phyloP scores from a whole-genome alignment of 2,888 invertebrate genomes.

The Baccha elongata region DNA sequence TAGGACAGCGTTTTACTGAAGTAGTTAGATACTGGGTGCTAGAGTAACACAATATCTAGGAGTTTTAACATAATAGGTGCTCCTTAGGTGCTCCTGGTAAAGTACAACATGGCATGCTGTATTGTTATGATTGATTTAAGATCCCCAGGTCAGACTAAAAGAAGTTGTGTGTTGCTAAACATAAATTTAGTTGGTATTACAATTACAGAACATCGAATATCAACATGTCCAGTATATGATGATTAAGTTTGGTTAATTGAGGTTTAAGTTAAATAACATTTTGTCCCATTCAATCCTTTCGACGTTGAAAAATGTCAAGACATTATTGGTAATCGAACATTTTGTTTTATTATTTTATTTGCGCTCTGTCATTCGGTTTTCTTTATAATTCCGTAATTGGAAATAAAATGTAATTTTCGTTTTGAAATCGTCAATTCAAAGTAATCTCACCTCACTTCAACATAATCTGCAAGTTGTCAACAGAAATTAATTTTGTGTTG shows the following conservation, averaged over 20 bases:
- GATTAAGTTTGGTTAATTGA: not conserved
- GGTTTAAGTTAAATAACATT: too few relatives aligned
- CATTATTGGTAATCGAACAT: conserved; percentile 47
- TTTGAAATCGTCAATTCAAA: too few relatives aligned
- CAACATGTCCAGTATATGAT: conserved; percentile 29
- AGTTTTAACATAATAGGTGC: conserved; percentile 40
- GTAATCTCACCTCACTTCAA: not conserved
- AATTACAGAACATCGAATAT: conserved; percentile 54
- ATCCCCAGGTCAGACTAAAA: conserved; percentile 29
- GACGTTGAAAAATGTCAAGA: not conserved
- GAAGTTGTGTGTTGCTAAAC: too few relatives aligned
- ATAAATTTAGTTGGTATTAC: too few relatives aligned
- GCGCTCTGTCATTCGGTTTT: conserved; percentile 19
- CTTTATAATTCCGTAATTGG: too few relatives aligned
- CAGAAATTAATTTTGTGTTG: conserved; percentile 31
- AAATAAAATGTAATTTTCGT: too few relatives aligned
- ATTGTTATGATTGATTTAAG: conserved; percentile 64
- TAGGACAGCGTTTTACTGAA: conserved; percentile 39
- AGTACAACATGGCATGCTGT: conserved; percentile 11
- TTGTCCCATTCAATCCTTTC: too few relatives aligned
- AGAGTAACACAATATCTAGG: conserved; percentile 46
- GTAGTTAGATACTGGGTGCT: conserved; percentile 1
- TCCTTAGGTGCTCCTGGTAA: not conserved
- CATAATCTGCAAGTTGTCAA: conserved; percentile 28
- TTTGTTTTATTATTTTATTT: conserved; percentile 22